These are phyloP conservation scores for Aselliscus stoliczkanus DNA, from an alignment of 2,797 vertebrate genomes.

Conservation along the genomic window DNA sequence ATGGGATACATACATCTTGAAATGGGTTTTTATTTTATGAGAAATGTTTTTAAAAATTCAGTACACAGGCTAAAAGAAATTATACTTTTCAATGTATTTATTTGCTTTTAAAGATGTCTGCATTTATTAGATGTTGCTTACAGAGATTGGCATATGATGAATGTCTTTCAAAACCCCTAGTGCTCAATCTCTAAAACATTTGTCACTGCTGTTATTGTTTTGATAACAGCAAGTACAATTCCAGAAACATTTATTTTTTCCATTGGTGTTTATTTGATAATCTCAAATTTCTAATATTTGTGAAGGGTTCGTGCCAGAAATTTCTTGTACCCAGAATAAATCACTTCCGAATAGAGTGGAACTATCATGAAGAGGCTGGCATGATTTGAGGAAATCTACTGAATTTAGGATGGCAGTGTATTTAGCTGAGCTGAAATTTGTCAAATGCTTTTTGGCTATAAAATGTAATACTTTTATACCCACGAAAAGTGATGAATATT, in stretches of 20 bases:
- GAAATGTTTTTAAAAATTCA: conserved; percentile 29
- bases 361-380: fast-evolving
- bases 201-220: neutral
- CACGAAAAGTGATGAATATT: neutral
- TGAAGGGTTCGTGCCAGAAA: neutral
- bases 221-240: neutral
- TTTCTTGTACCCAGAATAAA: neutral
- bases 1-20: neutral
- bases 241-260: neutral
- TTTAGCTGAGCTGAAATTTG: neutral
- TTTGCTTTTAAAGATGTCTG: neutral
- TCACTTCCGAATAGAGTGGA: neutral
- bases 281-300: neutral
- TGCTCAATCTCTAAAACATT: neutral
- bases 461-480: neutral
- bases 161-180: neutral
- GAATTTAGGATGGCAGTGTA: neutral
- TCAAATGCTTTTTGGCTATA: neutral
- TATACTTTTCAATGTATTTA: neutral
- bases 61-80: neutral
- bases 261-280: neutral
- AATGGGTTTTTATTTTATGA: conserved; percentile 32
- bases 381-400: neutral
- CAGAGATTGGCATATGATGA: neutral
- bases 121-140: neutral